Evolutionary conservation across 2,888 invertebrate species (phyloP).

Genomic region (Digitonthophagus gazella): DNA sequence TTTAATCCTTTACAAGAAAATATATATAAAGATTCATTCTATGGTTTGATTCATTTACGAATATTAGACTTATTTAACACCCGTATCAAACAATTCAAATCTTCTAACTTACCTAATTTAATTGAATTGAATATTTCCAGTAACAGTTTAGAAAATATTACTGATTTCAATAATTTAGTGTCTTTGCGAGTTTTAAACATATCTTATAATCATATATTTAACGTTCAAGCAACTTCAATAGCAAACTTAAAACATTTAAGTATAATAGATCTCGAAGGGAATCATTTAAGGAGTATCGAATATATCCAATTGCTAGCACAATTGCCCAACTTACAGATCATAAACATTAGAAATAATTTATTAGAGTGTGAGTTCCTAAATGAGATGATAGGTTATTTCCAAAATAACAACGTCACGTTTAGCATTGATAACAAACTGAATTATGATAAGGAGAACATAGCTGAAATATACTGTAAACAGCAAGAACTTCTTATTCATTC

Average conservation of each 20-base stretch:
- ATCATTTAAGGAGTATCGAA: slow-evolving; percentile 42
- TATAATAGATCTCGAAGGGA: slow-evolving; percentile 43
- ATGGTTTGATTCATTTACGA: slow-evolving; percentile 26
- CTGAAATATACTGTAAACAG: slow-evolving; percentile 44
- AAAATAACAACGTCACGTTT: slow-evolving; percentile 39
- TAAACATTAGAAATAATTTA: slow-evolving; percentile 44
- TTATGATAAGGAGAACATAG: slow-evolving; percentile 44
- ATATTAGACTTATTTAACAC: slow-evolving; percentile 39
- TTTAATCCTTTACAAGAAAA: slow-evolving; percentile 29
- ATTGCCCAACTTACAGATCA: slow-evolving; percentile 40
- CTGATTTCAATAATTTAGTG: slow-evolving; percentile 31
- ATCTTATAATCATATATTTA: slow-evolving; percentile 41
- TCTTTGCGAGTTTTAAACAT: slow-evolving; percentile 42
- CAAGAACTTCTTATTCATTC: neutral
- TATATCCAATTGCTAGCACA: slow-evolving; percentile 42
- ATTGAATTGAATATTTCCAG: slow-evolving; percentile 40
- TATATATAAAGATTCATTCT: slow-evolving; percentile 20
- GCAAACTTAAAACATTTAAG: slow-evolving; percentile 39
- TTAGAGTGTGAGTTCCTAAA: slow-evolving; percentile 42
- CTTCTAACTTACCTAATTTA: slow-evolving; percentile 39
- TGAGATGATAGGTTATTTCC: slow-evolving; percentile 42
- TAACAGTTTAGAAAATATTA: slow-evolving; percentile 36
- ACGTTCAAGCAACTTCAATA: slow-evolving; percentile 38
- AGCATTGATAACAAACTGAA: slow-evolving; percentile 40
- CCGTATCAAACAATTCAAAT: slow-evolving; percentile 33